These are phyloP conservation scores for Exephanes ischioxanthus DNA, from an alignment of 2,888 invertebrate species.

Conservation along the genomic window DNA sequence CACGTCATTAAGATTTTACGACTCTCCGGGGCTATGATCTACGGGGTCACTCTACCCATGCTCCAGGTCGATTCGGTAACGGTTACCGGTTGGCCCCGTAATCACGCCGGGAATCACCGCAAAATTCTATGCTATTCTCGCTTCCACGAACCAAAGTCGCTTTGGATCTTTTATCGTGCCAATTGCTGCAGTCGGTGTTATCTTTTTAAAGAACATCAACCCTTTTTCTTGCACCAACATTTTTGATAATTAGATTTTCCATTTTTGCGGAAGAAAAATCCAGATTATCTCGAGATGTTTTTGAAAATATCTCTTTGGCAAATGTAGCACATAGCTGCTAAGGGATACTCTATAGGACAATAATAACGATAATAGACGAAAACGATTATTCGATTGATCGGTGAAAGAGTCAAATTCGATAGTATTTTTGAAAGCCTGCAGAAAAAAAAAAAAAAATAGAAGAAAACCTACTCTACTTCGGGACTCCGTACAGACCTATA, in stretches of 20 bases:
- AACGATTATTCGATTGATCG: not conserved
- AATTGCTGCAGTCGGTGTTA: not conserved
- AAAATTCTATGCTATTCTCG: slow-evolving; percentile 27
- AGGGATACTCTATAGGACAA: too few relatives aligned
- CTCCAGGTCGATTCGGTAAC: slow-evolving; percentile 69
- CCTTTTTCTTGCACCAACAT: not conserved
- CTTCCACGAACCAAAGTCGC: not conserved
- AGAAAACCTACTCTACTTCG: not conserved
- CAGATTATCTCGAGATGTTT: too few relatives aligned
- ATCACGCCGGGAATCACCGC: slow-evolving; percentile 46
- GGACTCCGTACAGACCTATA: not conserved
- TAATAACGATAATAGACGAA: not conserved
- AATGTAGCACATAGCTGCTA: too few relatives aligned
- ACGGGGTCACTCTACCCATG: slow-evolving; percentile 76
- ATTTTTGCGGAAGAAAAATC: too few relatives aligned
- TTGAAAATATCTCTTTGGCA: too few relatives aligned
- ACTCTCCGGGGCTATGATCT: slow-evolving; percentile 74
- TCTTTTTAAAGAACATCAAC: not conserved
- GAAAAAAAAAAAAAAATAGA: too few relatives aligned
- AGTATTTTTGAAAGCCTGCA: not conserved
- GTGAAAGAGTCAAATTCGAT: not conserved
- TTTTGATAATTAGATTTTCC: too few relatives aligned
- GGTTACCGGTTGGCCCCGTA: slow-evolving; percentile 52
- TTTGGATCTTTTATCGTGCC: not conserved
- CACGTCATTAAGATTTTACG: slow-evolving; percentile 80